phyloP scores from a whole-genome alignment of 2,797 vertebrate species.

The Chromis chromis region DNA sequence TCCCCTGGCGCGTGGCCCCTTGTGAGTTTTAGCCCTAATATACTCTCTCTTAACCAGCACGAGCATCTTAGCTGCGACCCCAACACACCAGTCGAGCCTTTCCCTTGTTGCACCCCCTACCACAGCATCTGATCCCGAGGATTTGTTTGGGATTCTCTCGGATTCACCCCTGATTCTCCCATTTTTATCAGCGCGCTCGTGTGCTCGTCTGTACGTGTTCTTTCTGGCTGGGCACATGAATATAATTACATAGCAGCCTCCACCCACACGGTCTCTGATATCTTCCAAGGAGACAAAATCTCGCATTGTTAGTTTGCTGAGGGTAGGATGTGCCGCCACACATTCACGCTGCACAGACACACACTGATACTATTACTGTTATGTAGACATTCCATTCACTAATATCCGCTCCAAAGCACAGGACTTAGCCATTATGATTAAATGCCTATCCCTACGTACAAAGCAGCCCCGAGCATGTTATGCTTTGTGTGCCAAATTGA shows the following conservation, averaged over 20 bases:
- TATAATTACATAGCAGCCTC: slow-evolving; percentile 75
- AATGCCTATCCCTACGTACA: slow-evolving; percentile 1
- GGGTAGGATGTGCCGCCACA: slow-evolving; percentile 48
- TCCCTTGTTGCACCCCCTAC: slow-evolving; percentile 5
- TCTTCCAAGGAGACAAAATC: slow-evolving; percentile 61
- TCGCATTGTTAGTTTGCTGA: slow-evolving; percentile 57
- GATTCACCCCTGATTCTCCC: slow-evolving; percentile 64
- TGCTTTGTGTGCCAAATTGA: not conserved
- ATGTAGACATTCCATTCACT: slow-evolving; percentile 41
- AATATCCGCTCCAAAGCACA: slow-evolving; percentile 30
- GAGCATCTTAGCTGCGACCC: slow-evolving; percentile 45
- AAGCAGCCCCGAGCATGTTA: not conserved
- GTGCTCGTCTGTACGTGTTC: slow-evolving; percentile 40
- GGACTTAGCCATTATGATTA: not conserved
- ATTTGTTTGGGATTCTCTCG: slow-evolving; percentile 75
- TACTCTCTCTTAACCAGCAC: slow-evolving; percentile 52
- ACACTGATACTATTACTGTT: slow-evolving; percentile 35
- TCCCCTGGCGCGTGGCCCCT: slow-evolving; percentile 58
- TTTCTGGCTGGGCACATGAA: slow-evolving; percentile 56
- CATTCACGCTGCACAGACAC: slow-evolving; percentile 22
- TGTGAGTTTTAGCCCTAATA: slow-evolving; percentile 57
- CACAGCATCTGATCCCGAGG: slow-evolving; percentile 68
- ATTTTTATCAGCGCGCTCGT: slow-evolving; percentile 41
- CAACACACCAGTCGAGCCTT: slow-evolving; percentile 12
- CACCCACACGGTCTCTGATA: slow-evolving; percentile 67